These are phyloP conservation scores for Paracanthobrama guichenoti DNA, from an alignment of 2,113 vertebrate genomes.

Conservation along the genomic window DNA sequence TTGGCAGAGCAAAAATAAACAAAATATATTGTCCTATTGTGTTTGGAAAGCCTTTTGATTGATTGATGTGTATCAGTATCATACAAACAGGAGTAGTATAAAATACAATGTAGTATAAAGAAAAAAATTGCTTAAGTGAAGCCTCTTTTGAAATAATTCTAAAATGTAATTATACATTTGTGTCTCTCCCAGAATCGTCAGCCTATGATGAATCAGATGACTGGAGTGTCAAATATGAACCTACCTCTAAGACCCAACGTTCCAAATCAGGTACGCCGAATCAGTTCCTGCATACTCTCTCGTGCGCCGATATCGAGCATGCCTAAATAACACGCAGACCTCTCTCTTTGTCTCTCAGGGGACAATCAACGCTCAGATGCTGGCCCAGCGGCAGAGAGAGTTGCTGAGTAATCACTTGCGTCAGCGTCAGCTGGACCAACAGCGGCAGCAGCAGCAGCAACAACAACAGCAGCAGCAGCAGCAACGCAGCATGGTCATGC, in stretches of 20 bases:
- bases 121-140: not conserved
- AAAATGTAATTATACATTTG: not conserved
- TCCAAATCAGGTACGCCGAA: constrained; percentile 84
- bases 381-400: constrained; percentile 95
- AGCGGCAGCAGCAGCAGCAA: constrained; percentile 81
- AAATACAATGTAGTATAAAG: not conserved
- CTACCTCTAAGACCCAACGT: constrained; percentile 90
- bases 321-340: not conserved
- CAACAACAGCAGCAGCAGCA: constrained; percentile 78
- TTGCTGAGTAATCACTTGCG: constrained; percentile 93
- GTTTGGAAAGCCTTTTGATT: not conserved
- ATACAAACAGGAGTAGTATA: not conserved
- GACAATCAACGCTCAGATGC: constrained; percentile 97
- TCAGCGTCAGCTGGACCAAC: constrained; percentile 85
- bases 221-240: constrained; percentile 92
- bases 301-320: not conserved
- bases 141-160: not conserved
- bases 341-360: constrained; percentile 71
- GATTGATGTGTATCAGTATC: not conserved
- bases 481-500: constrained; percentile 91
- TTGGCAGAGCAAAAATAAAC: not conserved
- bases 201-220: constrained; percentile 94
- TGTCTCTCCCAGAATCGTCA: constrained; percentile 87
- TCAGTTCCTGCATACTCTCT: not conserved
- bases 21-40: not conserved